phyloP scores from a whole-genome alignment of 2,797 vertebrate species.

The Microchirus variegatus region DNA sequence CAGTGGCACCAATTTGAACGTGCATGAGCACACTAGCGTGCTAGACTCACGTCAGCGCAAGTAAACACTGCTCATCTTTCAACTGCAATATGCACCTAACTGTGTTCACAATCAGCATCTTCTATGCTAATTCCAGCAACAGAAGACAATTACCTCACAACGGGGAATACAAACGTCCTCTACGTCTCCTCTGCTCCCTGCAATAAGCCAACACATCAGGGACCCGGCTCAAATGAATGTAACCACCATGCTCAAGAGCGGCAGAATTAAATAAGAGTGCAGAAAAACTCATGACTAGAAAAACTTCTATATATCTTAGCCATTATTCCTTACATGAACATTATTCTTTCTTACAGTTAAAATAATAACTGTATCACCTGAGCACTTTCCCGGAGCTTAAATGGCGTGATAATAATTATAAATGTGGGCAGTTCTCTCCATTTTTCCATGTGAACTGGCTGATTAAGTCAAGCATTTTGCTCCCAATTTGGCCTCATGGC shows the following conservation, averaged over 20 bases:
- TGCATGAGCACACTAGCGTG: background rate
- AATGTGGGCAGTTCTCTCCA: slow-evolving; percentile 12
- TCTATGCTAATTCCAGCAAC: slow-evolving; percentile 27
- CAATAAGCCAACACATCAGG: slow-evolving; percentile 22
- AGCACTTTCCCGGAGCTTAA: slow-evolving; percentile 15
- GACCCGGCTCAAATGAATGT: slow-evolving; percentile 17
- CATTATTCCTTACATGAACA: slow-evolving; percentile 9
- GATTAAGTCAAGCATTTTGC: slow-evolving; percentile 51
- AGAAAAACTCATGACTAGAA: slow-evolving; percentile 3
- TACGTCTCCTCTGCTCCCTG: slow-evolving; percentile 11
- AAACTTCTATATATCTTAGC: background rate
- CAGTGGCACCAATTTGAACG: background rate
- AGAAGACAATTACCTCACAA: slow-evolving; percentile 28
- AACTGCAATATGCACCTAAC: background rate
- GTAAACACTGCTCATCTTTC: background rate
- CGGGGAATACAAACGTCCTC: slow-evolving; percentile 38
- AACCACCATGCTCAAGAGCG: slow-evolving; percentile 14
- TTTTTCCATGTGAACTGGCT: slow-evolving; percentile 29
- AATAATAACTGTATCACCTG: background rate
- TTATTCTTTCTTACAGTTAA: background rate
- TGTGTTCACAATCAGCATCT: slow-evolving; percentile 18
- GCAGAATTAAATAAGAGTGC: slow-evolving; percentile 19
- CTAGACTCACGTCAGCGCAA: slow-evolving; percentile 11
- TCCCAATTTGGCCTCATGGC: slow-evolving; percentile 50
- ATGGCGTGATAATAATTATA: too few relatives aligned